These are phyloP conservation scores for Leptopilina clavipes DNA, from an alignment of 1,140 invertebrate species.

Conservation along the genomic window DNA sequence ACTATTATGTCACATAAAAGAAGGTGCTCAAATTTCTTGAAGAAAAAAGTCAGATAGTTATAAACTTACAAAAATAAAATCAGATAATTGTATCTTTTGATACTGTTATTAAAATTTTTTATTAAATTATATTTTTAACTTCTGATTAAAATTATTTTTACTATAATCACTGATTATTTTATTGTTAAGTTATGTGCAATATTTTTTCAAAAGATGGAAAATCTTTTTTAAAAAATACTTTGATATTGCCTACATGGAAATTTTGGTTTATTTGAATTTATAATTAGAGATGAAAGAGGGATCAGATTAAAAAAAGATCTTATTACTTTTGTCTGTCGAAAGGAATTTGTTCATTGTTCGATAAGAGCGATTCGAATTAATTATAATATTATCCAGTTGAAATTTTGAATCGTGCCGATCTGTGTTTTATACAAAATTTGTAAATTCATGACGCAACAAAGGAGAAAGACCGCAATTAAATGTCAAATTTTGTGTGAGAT, in stretches of 20 bases:
- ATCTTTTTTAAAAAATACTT: too few species aligned
- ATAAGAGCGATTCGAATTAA: constrained; percentile 3
- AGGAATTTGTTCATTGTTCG: constrained; percentile 1
- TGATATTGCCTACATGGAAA: too few species aligned
- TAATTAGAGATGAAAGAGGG: not conserved
- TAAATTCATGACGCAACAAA: not conserved
- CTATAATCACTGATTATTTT: too few species aligned
- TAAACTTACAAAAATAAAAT: too few species aligned
- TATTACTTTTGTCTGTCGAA: not conserved
- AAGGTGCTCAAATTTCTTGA: not conserved
- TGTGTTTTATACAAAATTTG: not conserved
- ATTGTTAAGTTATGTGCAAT: too few species aligned
- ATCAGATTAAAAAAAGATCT: not conserved
- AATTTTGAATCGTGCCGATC: not conserved
- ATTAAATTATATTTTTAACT: too few species aligned
- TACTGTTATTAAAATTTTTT: too few species aligned
- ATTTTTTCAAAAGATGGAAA: too few species aligned
- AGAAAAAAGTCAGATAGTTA: too few species aligned
- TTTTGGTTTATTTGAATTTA: too few species aligned
- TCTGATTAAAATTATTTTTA: too few species aligned
- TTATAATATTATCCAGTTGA: not conserved
- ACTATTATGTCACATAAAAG: not conserved
- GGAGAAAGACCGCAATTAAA: not conserved
- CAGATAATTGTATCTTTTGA: too few species aligned
- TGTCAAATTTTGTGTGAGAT: not conserved